Conservation (phyloP, 2,888 invertebrate genomes). For the Drosophila pseudotakahashii region DNA sequence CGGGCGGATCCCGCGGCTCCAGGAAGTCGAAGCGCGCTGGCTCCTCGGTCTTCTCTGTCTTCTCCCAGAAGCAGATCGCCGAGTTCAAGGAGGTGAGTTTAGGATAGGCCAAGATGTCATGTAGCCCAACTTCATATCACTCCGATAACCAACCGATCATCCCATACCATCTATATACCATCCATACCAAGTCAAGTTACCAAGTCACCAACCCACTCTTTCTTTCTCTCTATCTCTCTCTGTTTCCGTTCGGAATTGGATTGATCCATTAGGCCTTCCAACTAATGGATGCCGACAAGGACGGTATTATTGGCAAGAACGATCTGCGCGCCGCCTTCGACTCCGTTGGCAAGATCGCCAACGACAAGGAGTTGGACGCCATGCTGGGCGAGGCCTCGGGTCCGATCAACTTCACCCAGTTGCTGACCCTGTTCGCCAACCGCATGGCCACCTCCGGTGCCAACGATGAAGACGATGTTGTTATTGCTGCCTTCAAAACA, state of each 20-base stretch:
- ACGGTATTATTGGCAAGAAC: conserved; percentile 94
- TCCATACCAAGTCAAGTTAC: conserved; percentile 57
- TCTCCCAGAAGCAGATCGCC: conserved; percentile 97
- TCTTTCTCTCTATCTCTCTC: conserved; percentile 58
- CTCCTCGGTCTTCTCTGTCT: conserved; percentile 98
- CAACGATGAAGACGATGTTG: conserved; percentile 95
- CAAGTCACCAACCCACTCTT: conserved; percentile 74
- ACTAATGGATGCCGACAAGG: conserved; percentile 98
- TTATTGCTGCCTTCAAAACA: conserved; percentile 95
- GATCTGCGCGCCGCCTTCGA: conserved; percentile 96
- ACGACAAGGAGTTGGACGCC: conserved; percentile 95
- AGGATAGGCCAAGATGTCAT: background rate
- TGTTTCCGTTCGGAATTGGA: conserved; percentile 22
- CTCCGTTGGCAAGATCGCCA: conserved; percentile 94
- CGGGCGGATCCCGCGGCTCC: conserved; percentile 87
- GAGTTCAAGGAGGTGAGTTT: conserved; percentile 95
- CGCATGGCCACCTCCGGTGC: conserved; percentile 95
- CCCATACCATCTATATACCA: conserved; percentile 15
- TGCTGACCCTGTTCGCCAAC: conserved; percentile 95
- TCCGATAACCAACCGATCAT: conserved; percentile 21
- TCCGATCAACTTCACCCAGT: conserved; percentile 97
- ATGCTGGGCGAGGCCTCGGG: conserved; percentile 95
- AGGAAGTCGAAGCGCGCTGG: conserved; percentile 93
- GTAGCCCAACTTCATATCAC: background rate
- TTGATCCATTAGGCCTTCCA: conserved; percentile 90